Conservation (phyloP, 2,888 invertebrate genomes). For the Omphaloscelis lunosa region DNA sequence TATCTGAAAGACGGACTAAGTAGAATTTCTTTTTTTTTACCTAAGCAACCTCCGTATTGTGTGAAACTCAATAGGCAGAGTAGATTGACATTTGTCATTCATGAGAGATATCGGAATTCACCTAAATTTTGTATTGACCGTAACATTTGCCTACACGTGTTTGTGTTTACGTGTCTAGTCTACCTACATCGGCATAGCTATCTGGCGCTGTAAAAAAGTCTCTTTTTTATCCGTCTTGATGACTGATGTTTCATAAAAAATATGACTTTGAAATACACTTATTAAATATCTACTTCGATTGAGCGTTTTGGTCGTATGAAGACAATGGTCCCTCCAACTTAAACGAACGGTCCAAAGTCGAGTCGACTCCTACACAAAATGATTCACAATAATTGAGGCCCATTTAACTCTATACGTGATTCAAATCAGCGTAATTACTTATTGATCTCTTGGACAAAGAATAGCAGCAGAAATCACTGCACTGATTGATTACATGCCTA, state of each 20-base stretch:
- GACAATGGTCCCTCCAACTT: conserved; percentile 14
- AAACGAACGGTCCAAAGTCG: conserved; percentile 44
- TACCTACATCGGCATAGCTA: background rate
- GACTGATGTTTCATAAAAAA: background rate
- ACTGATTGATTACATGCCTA: conserved; percentile 22
- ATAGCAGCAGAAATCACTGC: conserved; percentile 20
- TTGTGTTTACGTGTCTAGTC: conserved; percentile 16
- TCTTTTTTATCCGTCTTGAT: background rate
- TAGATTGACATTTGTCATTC: conserved; percentile 48
- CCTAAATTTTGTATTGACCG: conserved; percentile 12
- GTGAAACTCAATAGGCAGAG: conserved; percentile 40
- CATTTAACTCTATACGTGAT: conserved; percentile 31
- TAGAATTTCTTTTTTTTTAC: too few species aligned
- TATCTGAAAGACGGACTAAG: too few species aligned
- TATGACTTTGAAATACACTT: background rate
- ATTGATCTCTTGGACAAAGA: conserved; percentile 34
- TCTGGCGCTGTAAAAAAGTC: background rate
- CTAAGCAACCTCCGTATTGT: too few species aligned
- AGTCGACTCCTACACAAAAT: conserved; percentile 51
- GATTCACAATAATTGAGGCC: conserved; percentile 45
- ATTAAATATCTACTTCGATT: background rate
- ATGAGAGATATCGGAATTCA: conserved; percentile 30
- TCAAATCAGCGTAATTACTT: conserved; percentile 35
- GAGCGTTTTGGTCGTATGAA: conserved; percentile 12
- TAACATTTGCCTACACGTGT: conserved; percentile 5